These are phyloP conservation scores for Vanessa tameamea DNA, from an alignment of 1,140 invertebrate species.

Conservation along the genomic window DNA sequence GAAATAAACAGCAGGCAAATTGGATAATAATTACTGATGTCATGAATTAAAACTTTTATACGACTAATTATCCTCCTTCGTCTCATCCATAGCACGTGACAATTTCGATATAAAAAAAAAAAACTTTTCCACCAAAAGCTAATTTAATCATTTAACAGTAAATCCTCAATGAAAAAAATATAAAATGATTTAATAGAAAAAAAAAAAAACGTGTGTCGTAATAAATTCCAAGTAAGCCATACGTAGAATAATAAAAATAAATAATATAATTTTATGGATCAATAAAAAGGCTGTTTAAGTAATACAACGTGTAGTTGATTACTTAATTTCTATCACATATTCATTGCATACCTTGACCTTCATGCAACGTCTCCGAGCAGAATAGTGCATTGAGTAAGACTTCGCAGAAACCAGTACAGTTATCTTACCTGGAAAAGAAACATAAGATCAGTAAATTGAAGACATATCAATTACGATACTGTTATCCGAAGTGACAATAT, in stretches of 20 bases:
- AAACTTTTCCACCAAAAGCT: no score
- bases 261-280: neutral
- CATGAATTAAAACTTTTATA: no score
- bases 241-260: neutral
- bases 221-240: no score
- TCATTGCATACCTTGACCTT: neutral
- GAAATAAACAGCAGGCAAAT: no score
- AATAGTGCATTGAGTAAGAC: conserved; percentile 6
- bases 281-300: neutral
- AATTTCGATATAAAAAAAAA: no score
- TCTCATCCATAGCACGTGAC: no score
- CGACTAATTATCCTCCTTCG: no score
- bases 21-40: no score
- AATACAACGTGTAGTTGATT: neutral
- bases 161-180: no score
- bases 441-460: conserved; percentile 16
- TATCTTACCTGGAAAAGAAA: conserved; percentile 34
- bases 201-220: no score
- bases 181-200: no score
- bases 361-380: neutral
- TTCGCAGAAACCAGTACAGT: conserved; percentile 22
- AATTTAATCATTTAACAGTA: no score
- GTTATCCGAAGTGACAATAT: neutral
- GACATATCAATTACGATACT: conserved; percentile 8
- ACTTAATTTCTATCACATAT: conserved; percentile 9